phyloP scores from a whole-genome alignment of 35 echinoderm and acorn worm genomes.

The Ophioderma brevispina region DNA sequence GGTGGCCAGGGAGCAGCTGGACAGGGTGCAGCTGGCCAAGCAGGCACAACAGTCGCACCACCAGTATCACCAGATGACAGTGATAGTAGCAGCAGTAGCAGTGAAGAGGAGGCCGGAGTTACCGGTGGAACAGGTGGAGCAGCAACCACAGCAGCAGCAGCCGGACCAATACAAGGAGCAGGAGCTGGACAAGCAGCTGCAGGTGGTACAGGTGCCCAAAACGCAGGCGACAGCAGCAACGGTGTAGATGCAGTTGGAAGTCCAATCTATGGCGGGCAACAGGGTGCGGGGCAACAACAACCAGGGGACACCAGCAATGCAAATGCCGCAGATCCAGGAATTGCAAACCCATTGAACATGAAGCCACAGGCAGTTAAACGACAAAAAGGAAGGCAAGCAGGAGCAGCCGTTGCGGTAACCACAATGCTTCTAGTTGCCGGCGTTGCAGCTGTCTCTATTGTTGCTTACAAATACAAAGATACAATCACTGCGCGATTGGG shows the following conservation, averaged over 20 bases:
- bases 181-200: neutral
- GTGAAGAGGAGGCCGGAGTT: neutral
- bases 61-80: too few relatives aligned
- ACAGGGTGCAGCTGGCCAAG: neutral
- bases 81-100: neutral
- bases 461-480: slow-evolving; percentile 2
- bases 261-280: too few relatives aligned
- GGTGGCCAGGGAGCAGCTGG: neutral
- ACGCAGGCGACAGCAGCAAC: neutral
- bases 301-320: too few relatives aligned
- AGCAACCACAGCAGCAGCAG: neutral
- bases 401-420: neutral
- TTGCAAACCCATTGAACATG: neutral
- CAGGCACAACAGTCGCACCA: neutral
- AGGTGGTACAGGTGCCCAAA: neutral
- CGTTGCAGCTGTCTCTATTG: neutral
- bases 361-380: neutral
- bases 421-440: neutral
- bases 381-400: neutral
- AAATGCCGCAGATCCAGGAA: neutral
- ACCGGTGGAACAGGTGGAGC: neutral
- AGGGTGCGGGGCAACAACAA: too few relatives aligned
- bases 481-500: neutral
- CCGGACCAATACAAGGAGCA: neutral
- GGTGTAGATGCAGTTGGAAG: neutral